Evolutionary conservation across 2,888 invertebrate species (phyloP), one percentile per base, ranked within the genome.

Genomic region (Platycnemis pennipes): DNA sequence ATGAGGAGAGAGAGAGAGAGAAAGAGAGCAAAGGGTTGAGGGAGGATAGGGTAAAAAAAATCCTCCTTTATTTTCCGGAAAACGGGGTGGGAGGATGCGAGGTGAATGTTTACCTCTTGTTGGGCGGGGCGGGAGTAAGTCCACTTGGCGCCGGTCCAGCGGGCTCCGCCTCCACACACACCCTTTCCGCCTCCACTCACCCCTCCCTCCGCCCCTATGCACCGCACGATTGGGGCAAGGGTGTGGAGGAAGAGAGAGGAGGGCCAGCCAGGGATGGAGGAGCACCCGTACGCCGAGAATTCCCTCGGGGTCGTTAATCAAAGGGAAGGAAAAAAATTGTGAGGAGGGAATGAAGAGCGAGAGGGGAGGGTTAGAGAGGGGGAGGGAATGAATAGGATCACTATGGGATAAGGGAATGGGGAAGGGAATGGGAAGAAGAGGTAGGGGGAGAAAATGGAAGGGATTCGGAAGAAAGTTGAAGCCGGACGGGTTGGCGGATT

Each of bases 261-360:
- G 53, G 77, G 77, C 13, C n/a, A 86, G 63, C 63, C 26, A 26
- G 37, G 77, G 42, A 8, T 37, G 8, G 42, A 42, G 53, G 89
- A 56, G 26, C 56, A n/a, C 45, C 87, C 87, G 87, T 87, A 16
- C 89, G 89, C 89, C n/a, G 53, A 56, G 89, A 56, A 89, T 56
- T 89, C 89, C 87, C 56, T 69, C 11, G 44, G 45, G 91, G 91
- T 91, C 91, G 91, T 91, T 91, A 91, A 91, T 91, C 91, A 91
- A 91, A 91, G 77, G 77, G 77, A 11, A 77, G 37, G 77, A 77
- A 77, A 77, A 77, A 77, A 77, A 77, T 37, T 37, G 77, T 37
- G 16, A 13, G 11, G 77, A 37, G 37, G 77, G 31, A 37, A 37
- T 31, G 5, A 26, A 26, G 5, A 22, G 13, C 0, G 37, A 37